phyloP scores from a whole-genome alignment of 2,888 invertebrate species.

The Entomobrya proxima region DNA sequence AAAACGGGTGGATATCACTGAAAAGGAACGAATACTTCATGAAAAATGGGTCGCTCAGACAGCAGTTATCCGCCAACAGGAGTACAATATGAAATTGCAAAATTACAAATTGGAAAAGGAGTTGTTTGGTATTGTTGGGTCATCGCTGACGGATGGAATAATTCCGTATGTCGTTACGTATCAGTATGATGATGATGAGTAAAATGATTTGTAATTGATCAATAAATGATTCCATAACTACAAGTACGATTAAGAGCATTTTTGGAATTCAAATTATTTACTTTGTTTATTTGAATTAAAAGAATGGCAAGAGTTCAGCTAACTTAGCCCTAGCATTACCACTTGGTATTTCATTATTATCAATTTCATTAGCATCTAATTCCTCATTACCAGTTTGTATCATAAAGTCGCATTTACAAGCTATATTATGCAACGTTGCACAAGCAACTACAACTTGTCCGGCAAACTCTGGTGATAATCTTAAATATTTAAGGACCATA shows the following conservation, averaged over 20 bases:
- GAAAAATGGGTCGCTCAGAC: constrained; percentile 12
- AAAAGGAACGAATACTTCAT: neutral
- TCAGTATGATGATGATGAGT: too few species aligned
- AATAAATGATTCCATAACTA: too few species aligned
- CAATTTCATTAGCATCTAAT: neutral
- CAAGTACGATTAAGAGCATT: too few species aligned
- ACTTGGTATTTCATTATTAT: neutral
- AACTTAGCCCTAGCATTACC: neutral
- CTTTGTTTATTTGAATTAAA: neutral
- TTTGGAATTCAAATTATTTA: too few species aligned
- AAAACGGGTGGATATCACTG: neutral
- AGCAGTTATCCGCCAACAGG: neutral
- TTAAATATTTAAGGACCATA: constrained; percentile 19
- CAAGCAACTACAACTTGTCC: constrained; percentile 23
- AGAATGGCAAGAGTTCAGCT: neutral
- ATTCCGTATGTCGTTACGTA: neutral
- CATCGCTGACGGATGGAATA: neutral
- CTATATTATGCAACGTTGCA: constrained; percentile 35
- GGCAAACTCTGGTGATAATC: constrained; percentile 1
- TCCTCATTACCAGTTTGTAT: neutral
- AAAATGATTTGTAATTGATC: neutral
- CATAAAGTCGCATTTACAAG: neutral
- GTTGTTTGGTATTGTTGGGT: neutral
- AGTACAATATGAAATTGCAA: neutral
- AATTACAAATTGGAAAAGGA: constrained; percentile 9